phyloP scores from a whole-genome alignment of 2,888 invertebrate species.

The Chrysomela aeneicollis region DNA sequence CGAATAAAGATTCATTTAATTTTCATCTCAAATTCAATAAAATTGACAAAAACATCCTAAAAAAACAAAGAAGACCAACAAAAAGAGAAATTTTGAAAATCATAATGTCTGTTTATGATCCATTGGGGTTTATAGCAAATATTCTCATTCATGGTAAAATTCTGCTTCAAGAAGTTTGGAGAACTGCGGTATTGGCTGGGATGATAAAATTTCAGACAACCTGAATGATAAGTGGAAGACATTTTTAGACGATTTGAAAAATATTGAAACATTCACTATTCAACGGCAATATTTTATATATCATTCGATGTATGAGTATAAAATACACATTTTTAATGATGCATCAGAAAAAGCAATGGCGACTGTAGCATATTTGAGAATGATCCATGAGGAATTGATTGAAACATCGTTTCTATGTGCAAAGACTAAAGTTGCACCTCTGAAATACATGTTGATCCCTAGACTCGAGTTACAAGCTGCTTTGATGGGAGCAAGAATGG shows the following conservation, averaged over 20 bases:
- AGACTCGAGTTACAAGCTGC: background rate
- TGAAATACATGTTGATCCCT: background rate
- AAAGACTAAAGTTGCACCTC: background rate
- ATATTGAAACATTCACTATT: conserved; percentile 10
- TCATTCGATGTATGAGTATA: conserved; percentile 11
- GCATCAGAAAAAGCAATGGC: conserved; percentile 30
- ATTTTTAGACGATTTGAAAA: conserved; percentile 37
- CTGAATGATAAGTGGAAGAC: conserved; percentile 31
- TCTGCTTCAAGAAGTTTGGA: conserved; percentile 49
- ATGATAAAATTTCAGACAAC: conserved; percentile 31
- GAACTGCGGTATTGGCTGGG: conserved; percentile 38
- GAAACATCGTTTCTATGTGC: background rate
- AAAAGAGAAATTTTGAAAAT: background rate
- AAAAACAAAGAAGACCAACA: background rate
- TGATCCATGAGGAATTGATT: background rate
- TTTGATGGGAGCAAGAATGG: conserved; percentile 2
- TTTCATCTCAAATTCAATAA: background rate
- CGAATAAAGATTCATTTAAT: background rate
- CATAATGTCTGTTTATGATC: conserved; percentile 6
- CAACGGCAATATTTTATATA: conserved; percentile 22
- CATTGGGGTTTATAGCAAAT: conserved; percentile 21
- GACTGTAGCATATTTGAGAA: conserved; percentile 22
- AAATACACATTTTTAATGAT: conserved; percentile 46
- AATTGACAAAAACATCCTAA: background rate
- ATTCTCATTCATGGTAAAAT: conserved; percentile 41